A percentile compares a stretch with the other conserved stretches of the same genome.
phyloP scores from a whole-genome alignment of 1,140 invertebrate species.

The Camponotus floridanus region DNA sequence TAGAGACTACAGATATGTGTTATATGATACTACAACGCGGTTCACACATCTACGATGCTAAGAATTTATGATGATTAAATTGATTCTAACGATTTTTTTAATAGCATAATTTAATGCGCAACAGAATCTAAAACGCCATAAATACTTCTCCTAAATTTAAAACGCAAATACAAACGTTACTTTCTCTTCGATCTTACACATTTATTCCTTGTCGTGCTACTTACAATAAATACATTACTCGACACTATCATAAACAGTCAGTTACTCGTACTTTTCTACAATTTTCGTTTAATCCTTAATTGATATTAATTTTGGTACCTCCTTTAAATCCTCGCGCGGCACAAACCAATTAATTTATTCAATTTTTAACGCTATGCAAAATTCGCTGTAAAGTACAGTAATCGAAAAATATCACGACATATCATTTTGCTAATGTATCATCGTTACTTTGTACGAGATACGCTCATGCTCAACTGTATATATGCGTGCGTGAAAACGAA shows the following conservation, averaged over 20 bases:
- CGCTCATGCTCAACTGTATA: conserved; percentile 56
- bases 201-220: conserved; percentile 53
- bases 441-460: conserved; percentile 8
- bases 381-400: not conserved
- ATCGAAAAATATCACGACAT: conserved; percentile 39
- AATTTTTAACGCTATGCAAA: not conserved
- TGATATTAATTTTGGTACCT: conserved; percentile 30
- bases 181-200: conserved; percentile 47
- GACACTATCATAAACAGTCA: conserved; percentile 26
- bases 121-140: not conserved
- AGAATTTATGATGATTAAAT: conserved; percentile 13
- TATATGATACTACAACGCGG: conserved; percentile 28
- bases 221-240: conserved; percentile 54
- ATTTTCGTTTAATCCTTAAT: conserved; percentile 22
- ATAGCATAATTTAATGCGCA: conserved; percentile 3
- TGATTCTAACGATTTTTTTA: conserved; percentile 11
- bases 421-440: not conserved
- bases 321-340: not conserved
- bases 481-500: conserved; percentile 62
- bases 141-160: not conserved
- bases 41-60: conserved; percentile 18
- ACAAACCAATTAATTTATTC: not conserved
- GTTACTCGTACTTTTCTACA: conserved; percentile 18
- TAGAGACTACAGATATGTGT: conserved; percentile 34
- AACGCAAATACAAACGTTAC: conserved; percentile 22